phyloP scores from a whole-genome alignment of 2,888 invertebrate genomes.

The Melitaea athalia region DNA sequence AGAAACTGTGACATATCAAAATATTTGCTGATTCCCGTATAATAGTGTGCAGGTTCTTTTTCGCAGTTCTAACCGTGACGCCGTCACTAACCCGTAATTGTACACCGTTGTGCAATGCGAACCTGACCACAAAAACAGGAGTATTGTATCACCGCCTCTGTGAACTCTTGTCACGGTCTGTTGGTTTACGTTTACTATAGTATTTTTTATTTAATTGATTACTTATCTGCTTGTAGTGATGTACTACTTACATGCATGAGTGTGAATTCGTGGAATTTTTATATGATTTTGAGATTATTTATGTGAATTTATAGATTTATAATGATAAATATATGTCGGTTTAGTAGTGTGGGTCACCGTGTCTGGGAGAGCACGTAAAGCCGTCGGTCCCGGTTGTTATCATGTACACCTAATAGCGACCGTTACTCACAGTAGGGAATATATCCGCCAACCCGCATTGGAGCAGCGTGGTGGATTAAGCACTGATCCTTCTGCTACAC shows the following conservation, averaged over 20 bases:
- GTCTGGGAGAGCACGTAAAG: too few relatives aligned
- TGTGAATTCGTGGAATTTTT: neutral
- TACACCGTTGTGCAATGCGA: constrained; percentile 45
- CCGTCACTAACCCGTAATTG: constrained; percentile 52
- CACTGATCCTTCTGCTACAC: too few relatives aligned
- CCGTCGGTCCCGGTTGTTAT: too few relatives aligned
- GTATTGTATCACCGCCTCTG: constrained; percentile 51
- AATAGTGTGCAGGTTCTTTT: neutral
- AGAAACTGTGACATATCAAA: neutral
- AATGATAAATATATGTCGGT: too few relatives aligned
- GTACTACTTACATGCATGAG: neutral
- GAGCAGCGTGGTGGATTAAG: too few relatives aligned
- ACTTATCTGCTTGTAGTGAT: constrained; percentile 1
- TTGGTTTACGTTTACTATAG: constrained; percentile 43
- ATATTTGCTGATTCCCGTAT: neutral
- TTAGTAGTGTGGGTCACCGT: too few relatives aligned
- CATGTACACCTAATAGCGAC: too few relatives aligned
- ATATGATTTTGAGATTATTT: neutral
- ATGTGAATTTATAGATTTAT: neutral
- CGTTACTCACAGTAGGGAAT: too few relatives aligned
- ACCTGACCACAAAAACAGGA: constrained; percentile 46
- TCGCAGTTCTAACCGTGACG: constrained; percentile 42
- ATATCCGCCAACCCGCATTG: too few relatives aligned
- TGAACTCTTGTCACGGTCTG: constrained; percentile 57
- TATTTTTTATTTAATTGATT: constrained; percentile 26